These are phyloP conservation scores for Ophion ventricosus DNA, from an alignment of 2,888 invertebrate species.

Conservation along the genomic window DNA sequence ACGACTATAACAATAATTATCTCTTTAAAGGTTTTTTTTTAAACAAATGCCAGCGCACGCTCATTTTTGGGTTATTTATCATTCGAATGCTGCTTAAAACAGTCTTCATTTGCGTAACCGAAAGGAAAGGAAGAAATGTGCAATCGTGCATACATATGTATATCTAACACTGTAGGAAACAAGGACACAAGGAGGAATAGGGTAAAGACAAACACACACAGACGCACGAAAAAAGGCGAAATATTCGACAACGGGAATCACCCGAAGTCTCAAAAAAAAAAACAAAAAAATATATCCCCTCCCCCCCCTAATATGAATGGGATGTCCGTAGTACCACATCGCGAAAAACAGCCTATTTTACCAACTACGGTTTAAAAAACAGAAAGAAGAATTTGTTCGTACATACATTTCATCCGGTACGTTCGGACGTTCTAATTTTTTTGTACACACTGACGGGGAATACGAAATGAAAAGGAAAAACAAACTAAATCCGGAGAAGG, in stretches of 20 bases:
- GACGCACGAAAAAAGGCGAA: slow-evolving; percentile 34
- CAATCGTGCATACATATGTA: not conserved
- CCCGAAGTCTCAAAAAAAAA: slow-evolving; percentile 29
- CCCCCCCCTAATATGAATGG: slow-evolving; percentile 25
- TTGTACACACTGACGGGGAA: slow-evolving; percentile 66
- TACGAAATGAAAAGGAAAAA: slow-evolving; percentile 50
- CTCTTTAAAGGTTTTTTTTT: slow-evolving; percentile 75
- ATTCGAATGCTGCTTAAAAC: slow-evolving; percentile 68
- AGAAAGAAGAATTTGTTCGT: slow-evolving; percentile 75
- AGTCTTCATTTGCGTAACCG: slow-evolving; percentile 61
- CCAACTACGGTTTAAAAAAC: slow-evolving; percentile 74
- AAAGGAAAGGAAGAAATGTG: slow-evolving; percentile 47
- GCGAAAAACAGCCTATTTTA: slow-evolving; percentile 75
- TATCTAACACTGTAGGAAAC: not conserved
- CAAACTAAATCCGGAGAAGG: slow-evolving; percentile 62
- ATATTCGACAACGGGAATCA: slow-evolving; percentile 36
- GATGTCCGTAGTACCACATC: slow-evolving; percentile 53
- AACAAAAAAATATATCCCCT: slow-evolving; percentile 22
- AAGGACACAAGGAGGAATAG: slow-evolving; percentile 15
- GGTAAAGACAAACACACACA: slow-evolving; percentile 11
- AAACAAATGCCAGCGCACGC: slow-evolving; percentile 79
- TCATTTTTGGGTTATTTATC: slow-evolving; percentile 65
- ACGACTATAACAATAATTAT: slow-evolving; percentile 57
- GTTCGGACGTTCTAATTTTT: slow-evolving; percentile 81
- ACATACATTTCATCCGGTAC: slow-evolving; percentile 76